These are phyloP conservation scores for Acipenser transmontanus DNA, from an alignment of 2,797 vertebrate species.

Conservation along the genomic window DNA sequence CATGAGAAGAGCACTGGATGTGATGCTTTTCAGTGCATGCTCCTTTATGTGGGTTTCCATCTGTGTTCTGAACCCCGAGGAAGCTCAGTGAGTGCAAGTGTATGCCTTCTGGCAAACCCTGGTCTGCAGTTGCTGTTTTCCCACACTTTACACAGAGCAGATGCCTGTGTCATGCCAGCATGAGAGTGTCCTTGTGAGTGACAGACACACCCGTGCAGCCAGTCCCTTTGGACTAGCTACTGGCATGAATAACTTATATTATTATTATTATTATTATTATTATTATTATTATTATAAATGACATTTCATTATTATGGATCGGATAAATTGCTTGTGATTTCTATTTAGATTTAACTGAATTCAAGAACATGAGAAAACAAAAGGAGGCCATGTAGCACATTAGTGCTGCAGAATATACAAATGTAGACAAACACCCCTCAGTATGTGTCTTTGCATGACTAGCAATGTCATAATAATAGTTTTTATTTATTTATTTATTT, in stretches of 20 bases:
- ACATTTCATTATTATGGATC: too few relatives aligned
- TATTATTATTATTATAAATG: too few relatives aligned
- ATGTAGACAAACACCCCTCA: too few relatives aligned
- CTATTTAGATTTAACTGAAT: too few relatives aligned
- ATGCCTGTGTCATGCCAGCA: constrained; percentile 48
- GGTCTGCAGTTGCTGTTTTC: constrained; percentile 65
- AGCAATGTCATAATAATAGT: too few relatives aligned
- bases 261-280: constrained; percentile 2
- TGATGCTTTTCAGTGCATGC: neutral
- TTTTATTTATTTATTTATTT: too few relatives aligned
- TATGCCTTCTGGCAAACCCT: constrained; percentile 62
- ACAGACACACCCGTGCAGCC: constrained; percentile 35
- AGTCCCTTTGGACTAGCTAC: constrained; percentile 46
- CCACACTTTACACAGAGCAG: constrained; percentile 59
- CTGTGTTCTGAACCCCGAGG: constrained; percentile 61
- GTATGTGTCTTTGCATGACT: too few relatives aligned
- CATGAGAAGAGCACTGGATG: neutral
- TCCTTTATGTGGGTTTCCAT: constrained; percentile 55
- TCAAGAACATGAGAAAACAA: too few relatives aligned
- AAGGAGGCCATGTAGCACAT: too few relatives aligned
- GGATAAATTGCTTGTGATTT: too few relatives aligned
- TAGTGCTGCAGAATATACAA: too few relatives aligned
- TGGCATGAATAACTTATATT: constrained; percentile 45
- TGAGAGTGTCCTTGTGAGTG: constrained; percentile 39
- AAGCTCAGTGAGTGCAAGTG: constrained; percentile 44